Conservation (phyloP, 1,140 invertebrate genomes). For the Drosophila navojoa region DNA sequence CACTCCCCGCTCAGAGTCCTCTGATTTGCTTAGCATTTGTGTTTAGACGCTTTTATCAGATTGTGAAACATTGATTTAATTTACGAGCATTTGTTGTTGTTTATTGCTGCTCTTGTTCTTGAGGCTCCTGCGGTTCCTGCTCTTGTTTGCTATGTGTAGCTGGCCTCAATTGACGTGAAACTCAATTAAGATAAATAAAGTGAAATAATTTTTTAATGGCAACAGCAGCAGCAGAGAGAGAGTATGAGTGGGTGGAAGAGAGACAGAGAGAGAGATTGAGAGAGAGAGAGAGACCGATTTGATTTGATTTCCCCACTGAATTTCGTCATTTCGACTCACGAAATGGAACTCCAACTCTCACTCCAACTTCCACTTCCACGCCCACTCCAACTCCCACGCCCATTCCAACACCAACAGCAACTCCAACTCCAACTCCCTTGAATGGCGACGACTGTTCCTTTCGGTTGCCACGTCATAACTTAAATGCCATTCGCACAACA, state of each 20-base stretch:
- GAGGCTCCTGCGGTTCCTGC: slow-evolving; percentile 8
- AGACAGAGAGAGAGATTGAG: slow-evolving; percentile 11
- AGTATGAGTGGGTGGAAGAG: too few species aligned
- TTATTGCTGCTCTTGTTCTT: slow-evolving; percentile 12
- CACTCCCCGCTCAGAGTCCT: not conserved
- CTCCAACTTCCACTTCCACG: not conserved
- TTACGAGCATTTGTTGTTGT: slow-evolving; percentile 51
- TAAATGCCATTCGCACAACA: slow-evolving; percentile 56
- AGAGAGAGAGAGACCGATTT: slow-evolving; percentile 24
- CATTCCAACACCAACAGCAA: too few species aligned
- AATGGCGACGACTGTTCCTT: slow-evolving; percentile 21
- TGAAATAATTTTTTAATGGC: slow-evolving; percentile 45
- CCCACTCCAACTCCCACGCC: too few species aligned
- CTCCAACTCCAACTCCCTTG: not conserved
- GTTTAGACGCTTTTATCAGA: slow-evolving; percentile 66
- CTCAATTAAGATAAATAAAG: slow-evolving; percentile 79
- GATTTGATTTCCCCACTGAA: slow-evolving; percentile 74
- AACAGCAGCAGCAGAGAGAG: not conserved
- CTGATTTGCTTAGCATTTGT: slow-evolving; percentile 22
- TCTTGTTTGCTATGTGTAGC: slow-evolving; percentile 12
- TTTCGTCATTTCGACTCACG: not conserved
- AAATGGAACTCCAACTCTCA: too few species aligned
- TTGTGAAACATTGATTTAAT: slow-evolving; percentile 80
- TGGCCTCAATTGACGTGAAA: slow-evolving; percentile 67
- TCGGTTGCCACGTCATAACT: slow-evolving; percentile 45